Base-by-base conservation (phyloP, 2,113 vertebrate genomes). In the Microcebus tavaratra region DNA sequence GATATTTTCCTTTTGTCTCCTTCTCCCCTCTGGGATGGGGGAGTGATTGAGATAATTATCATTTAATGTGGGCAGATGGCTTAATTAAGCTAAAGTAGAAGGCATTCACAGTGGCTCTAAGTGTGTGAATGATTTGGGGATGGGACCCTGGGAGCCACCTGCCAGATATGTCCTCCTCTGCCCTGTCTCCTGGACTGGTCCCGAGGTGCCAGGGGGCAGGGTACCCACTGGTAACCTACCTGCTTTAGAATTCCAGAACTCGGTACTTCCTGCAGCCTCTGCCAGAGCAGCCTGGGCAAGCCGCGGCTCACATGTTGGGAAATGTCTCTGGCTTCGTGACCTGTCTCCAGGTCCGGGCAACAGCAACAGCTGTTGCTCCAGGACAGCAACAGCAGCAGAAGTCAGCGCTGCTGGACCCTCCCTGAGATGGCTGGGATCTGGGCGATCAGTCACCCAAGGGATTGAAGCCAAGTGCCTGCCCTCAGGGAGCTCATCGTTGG, bases 1-100 rank as follows among this genome's bases (percentile, higher is more conserved):
- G 81, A 34, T 39, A 89, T 89, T 92, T 81, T 59, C 55, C 45
- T 88, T 96, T 91, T 87, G 87, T 96, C 79, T 96, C 85, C 81
- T 83, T 95, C 57, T 86, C 86, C 96, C 97, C 92, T 7, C 29
- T 17, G 98, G 97, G 94, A 97, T 11, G 15, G 3, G 59, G 94
- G 92, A 97, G 96, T 94, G 97, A 95, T 95, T 63, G 94, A 96
- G 97, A 96, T 98, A 97, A 98, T 98, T 83, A 86, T 96, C 91
- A 21, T 87, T 98, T 98, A 96, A 96, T 97, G 97, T 97, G 98
- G 96, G 95, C 98, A 98, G 98, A 98, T 98, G 98, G 98, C 96
- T 98, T 98, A 96, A 98, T 98, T 98, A 98, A 97, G 96, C 97
- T 96, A 95, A 98, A 97, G 67, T 68, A 29, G 95, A 97, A 91